Percentiles rank a stretch among this genome's conserved stretches.
Evolutionary conservation across 2,888 invertebrate genomes (phyloP).

Genomic region (Bugula neritina): DNA sequence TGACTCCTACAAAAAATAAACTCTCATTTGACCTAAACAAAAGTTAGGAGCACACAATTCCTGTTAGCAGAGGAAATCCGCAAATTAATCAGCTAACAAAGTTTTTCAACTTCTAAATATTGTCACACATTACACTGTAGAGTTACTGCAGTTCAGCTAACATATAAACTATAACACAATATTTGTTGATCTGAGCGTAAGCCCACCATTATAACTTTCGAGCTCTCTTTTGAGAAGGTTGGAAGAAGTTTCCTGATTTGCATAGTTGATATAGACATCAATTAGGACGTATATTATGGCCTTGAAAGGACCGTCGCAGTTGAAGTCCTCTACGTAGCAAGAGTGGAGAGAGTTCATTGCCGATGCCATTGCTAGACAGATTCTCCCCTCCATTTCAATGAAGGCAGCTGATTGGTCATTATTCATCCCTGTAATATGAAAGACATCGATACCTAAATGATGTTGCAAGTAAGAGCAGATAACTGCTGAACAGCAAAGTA

Average conservation of each 20-base stretch:
- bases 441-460: too few relatives aligned
- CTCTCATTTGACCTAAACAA: too few relatives aligned
- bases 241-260: not conserved
- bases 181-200: too few relatives aligned
- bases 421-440: constrained; percentile 21
- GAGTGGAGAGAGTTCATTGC: not conserved
- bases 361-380: not conserved
- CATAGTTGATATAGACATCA: constrained; percentile 2
- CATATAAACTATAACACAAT: too few relatives aligned
- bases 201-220: not conserved
- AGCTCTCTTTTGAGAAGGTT: constrained; percentile 2
- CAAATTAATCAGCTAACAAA: too few relatives aligned
- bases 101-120: too few relatives aligned
- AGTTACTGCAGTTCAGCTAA: too few relatives aligned
- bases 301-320: not conserved
- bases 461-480: too few relatives aligned
- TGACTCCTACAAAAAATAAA: not conserved
- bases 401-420: not conserved
- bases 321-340: constrained; percentile 21
- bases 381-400: not conserved
- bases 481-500: too few relatives aligned
- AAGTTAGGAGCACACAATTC: too few relatives aligned
- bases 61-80: too few relatives aligned
- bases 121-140: too few relatives aligned
- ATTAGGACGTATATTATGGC: not conserved